These are phyloP conservation scores for Leptothorax acervorum DNA, from an alignment of 2,888 invertebrate genomes.

Conservation along the genomic window DNA sequence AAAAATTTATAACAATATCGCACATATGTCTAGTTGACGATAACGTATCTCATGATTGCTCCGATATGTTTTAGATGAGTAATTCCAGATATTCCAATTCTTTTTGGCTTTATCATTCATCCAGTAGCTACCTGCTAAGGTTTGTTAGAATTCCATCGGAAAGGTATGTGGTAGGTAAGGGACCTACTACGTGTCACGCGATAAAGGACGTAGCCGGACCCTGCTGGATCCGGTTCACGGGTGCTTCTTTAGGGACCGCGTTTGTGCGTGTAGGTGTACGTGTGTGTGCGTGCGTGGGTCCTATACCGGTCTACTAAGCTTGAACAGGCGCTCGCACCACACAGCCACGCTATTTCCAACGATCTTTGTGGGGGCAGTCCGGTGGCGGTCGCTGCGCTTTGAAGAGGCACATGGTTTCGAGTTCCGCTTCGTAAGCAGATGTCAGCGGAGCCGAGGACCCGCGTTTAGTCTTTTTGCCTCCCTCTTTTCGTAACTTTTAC, in stretches of 20 bases:
- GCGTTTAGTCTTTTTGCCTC: neutral
- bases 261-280: neutral
- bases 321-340: constrained; percentile 21
- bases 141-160: neutral
- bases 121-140: neutral
- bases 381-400: constrained; percentile 70
- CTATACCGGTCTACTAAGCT: constrained; percentile 32
- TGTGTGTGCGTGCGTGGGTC: constrained; percentile 16
- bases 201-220: constrained; percentile 31
- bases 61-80: neutral
- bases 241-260: constrained; percentile 29
- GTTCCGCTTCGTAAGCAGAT: constrained; percentile 71
- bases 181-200: constrained; percentile 1
- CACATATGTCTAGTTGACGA: neutral
- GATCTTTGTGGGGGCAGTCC: constrained; percentile 75
- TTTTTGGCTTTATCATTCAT: neutral
- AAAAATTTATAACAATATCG: neutral
- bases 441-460: constrained; percentile 11
- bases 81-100: neutral
- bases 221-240: constrained; percentile 32
- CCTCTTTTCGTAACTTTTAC: constrained; percentile 7
- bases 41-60: neutral
- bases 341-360: constrained; percentile 63
- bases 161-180: neutral
- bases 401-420: constrained; percentile 70